Conservation (phyloP, 2,113 vertebrate species). For the Poicephalus meyeri region DNA sequence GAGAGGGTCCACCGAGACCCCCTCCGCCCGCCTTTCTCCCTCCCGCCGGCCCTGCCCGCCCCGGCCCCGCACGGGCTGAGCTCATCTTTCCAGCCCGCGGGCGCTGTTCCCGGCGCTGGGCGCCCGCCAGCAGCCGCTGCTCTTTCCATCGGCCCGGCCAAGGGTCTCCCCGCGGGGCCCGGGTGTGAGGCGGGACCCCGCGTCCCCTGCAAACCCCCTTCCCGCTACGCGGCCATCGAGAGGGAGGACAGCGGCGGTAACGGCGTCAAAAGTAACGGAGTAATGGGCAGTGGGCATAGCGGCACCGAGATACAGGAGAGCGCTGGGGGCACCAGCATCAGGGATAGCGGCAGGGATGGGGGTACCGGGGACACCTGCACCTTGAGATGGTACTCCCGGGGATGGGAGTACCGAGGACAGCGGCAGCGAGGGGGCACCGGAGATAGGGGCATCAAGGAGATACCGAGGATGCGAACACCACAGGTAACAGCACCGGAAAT, state of each 20-base stretch:
- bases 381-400: not conserved
- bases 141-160: slow-evolving; percentile 54
- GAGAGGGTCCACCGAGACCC: not conserved
- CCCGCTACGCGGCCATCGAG: not conserved
- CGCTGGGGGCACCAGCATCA: not conserved
- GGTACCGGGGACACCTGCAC: not conserved
- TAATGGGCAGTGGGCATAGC: not conserved
- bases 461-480: not conserved
- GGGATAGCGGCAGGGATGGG: not conserved
- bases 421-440: not conserved
- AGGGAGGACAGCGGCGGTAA: not conserved
- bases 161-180: slow-evolving; percentile 25
- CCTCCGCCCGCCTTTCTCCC: not conserved
- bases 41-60: not conserved
- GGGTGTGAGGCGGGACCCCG: not conserved
- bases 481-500: not conserved
- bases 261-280: not conserved
- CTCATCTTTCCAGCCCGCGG: slow-evolving; percentile 44
- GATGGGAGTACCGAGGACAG: too few species aligned
- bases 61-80: not conserved
- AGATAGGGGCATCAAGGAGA: not conserved
- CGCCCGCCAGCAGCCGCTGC: slow-evolving; percentile 31
- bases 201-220: not conserved
- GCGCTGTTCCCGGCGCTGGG: slow-evolving; percentile 27
- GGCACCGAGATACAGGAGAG: not conserved